These are phyloP conservation scores for Decapterus maruadsi DNA, from an alignment of 2,797 vertebrate species.

Conservation along the genomic window DNA sequence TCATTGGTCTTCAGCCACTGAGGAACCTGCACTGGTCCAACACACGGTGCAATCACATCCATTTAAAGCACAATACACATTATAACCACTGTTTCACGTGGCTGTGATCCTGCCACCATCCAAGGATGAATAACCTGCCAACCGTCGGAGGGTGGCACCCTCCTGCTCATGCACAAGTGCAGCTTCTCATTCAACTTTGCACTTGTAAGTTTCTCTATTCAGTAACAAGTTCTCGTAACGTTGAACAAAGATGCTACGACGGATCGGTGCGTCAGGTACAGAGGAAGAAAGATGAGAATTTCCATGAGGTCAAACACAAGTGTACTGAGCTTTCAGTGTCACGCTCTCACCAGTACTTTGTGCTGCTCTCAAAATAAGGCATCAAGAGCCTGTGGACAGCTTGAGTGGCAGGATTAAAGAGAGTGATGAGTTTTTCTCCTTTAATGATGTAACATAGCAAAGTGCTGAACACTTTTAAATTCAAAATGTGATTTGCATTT, in stretches of 20 bases:
- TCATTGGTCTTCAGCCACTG: neutral
- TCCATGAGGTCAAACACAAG: slow-evolving; percentile 96
- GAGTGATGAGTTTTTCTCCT: neutral
- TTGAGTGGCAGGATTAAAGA: neutral
- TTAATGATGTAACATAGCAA: neutral
- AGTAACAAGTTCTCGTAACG: neutral
- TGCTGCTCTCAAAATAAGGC: slow-evolving; percentile 92
- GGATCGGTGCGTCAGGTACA: neutral
- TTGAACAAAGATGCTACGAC: neutral
- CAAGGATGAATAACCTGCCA: slow-evolving; percentile 18
- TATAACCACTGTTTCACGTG: slow-evolving; percentile 9
- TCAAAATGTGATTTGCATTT: neutral
- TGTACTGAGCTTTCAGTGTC: slow-evolving; percentile 94
- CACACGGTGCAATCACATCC: neutral
- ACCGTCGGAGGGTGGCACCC: slow-evolving; percentile 14
- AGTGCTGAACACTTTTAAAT: neutral
- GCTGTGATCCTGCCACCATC: slow-evolving; percentile 3
- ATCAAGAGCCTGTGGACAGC: slow-evolving; percentile 24
- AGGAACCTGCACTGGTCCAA: slow-evolving; percentile 21
- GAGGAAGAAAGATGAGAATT: slow-evolving; percentile 78
- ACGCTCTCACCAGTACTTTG: slow-evolving; percentile 95
- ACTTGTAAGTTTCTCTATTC: slow-evolving; percentile 4
- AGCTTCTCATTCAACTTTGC: slow-evolving; percentile 16
- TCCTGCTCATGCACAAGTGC: slow-evolving; percentile 16
- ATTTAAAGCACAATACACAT: slow-evolving; percentile 14